Evolutionary conservation across 2,888 invertebrate genomes (phyloP).

Genomic region (Ophion ventricosus): DNA sequence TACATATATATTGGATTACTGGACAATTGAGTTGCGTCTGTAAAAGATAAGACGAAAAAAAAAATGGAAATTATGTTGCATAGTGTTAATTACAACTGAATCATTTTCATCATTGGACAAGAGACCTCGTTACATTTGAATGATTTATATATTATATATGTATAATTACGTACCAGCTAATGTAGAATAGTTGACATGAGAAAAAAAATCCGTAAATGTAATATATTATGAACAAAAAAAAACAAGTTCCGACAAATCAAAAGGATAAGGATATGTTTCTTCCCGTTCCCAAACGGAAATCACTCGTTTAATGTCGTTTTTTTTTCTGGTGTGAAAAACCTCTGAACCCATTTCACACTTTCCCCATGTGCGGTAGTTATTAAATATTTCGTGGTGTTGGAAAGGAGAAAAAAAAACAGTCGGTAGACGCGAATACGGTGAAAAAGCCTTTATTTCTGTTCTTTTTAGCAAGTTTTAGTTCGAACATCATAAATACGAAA

Average conservation of each 20-base stretch:
- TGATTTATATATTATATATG: constrained; percentile 71
- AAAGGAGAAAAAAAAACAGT: too few relatives aligned
- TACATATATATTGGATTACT: constrained; percentile 30
- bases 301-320: not conserved
- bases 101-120: constrained; percentile 65
- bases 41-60: constrained; percentile 49
- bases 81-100: constrained; percentile 61
- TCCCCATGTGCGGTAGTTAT: not conserved
- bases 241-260: constrained; percentile 63
- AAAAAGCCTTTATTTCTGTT: constrained; percentile 66
- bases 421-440: constrained; percentile 30
- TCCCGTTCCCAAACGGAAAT: not conserved
- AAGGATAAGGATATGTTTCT: constrained; percentile 4
- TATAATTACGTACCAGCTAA: constrained; percentile 69
- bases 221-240: constrained; percentile 72
- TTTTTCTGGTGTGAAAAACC: constrained; percentile 56
- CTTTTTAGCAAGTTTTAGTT: constrained; percentile 54
- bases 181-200: constrained; percentile 66
- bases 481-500: constrained; percentile 56
- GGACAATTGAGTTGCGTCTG: constrained; percentile 57
- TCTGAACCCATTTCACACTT: not conserved
- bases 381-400: too few relatives aligned
- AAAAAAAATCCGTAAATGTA: constrained; percentile 70
- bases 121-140: constrained; percentile 71
- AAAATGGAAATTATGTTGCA: constrained; percentile 59